phyloP scores from a whole-genome alignment of 2,797 vertebrate species.

The Pterois miles region DNA sequence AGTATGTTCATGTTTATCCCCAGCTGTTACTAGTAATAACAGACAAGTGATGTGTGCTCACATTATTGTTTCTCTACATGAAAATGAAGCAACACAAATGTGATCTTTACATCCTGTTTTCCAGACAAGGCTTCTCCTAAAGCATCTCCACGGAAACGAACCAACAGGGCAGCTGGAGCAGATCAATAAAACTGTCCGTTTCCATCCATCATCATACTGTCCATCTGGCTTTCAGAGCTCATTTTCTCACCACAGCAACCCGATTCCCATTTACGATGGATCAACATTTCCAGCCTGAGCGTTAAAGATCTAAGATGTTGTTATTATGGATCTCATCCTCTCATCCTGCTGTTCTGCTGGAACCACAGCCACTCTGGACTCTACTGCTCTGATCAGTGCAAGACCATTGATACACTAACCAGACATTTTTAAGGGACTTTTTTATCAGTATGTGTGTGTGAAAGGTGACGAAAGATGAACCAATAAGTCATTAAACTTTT shows the following conservation, averaged over 20 bases:
- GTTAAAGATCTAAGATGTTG: slow-evolving; percentile 23
- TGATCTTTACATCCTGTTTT: slow-evolving; percentile 49
- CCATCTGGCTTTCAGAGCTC: slow-evolving; percentile 41
- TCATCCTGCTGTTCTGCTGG: slow-evolving; percentile 15
- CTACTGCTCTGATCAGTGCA: slow-evolving; percentile 3
- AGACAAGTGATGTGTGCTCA: neutral
- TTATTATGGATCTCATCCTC: slow-evolving; percentile 24
- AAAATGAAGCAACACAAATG: neutral
- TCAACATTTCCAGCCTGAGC: slow-evolving; percentile 10
- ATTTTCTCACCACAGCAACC: slow-evolving; percentile 35
- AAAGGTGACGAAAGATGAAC: slow-evolving; percentile 7
- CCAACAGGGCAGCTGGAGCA: slow-evolving; percentile 77
- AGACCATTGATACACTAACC: slow-evolving; percentile 32
- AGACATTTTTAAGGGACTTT: slow-evolving; percentile 33
- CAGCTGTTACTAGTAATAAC: neutral
- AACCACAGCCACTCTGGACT: slow-evolving; percentile 20
- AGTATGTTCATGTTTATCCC: slow-evolving; percentile 65
- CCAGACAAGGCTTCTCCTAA: slow-evolving; percentile 81
- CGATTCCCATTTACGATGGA: slow-evolving; percentile 23
- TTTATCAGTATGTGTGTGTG: slow-evolving; percentile 3
- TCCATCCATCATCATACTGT: slow-evolving; percentile 30
- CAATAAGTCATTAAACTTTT: slow-evolving; percentile 22
- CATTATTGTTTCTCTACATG: neutral
- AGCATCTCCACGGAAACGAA: slow-evolving; percentile 81
- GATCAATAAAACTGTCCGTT: slow-evolving; percentile 68